These are phyloP conservation scores for Diogma glabrata DNA, from an alignment of 2,888 invertebrate genomes.

Conservation along the genomic window DNA sequence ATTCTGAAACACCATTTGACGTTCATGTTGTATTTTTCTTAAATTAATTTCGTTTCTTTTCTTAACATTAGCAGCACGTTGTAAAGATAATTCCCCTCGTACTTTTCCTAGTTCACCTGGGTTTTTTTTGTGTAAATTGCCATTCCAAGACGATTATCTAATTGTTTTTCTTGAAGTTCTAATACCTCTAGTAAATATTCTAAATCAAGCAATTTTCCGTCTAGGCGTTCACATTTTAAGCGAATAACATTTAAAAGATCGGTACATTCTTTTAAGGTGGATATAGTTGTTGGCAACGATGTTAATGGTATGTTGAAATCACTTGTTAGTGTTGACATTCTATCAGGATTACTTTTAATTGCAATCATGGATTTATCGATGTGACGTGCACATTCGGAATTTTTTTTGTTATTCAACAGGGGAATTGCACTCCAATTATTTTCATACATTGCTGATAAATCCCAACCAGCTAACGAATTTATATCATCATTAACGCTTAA, in stretches of 20 bases:
- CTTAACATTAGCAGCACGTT: constrained; percentile 46
- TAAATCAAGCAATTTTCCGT: constrained; percentile 43
- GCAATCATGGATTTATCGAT: constrained; percentile 38
- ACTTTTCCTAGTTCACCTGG: constrained; percentile 34
- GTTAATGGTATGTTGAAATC: constrained; percentile 28
- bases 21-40: constrained; percentile 45
- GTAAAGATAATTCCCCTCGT: constrained; percentile 41
- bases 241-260: constrained; percentile 38
- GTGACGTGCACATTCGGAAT: constrained; percentile 41
- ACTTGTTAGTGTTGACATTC: constrained; percentile 25
- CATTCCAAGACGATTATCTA: constrained; percentile 51
- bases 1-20: constrained; percentile 56
- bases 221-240: constrained; percentile 43
- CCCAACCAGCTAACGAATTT: constrained; percentile 48
- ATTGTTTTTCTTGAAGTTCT: constrained; percentile 48
- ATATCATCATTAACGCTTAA: too few relatives aligned
- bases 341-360: constrained; percentile 29
- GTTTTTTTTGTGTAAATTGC: constrained; percentile 49
- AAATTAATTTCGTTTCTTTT: constrained; percentile 43
- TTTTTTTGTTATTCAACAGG: constrained; percentile 44
- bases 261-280: constrained; percentile 33
- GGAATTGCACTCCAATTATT: constrained; percentile 53
- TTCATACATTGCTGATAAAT: constrained; percentile 51
- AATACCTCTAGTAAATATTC: constrained; percentile 52
- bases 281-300: constrained; percentile 30